These are phyloP conservation scores for Poecilia velifera DNA, from an alignment of 2,797 vertebrate species.

Conservation along the genomic window DNA sequence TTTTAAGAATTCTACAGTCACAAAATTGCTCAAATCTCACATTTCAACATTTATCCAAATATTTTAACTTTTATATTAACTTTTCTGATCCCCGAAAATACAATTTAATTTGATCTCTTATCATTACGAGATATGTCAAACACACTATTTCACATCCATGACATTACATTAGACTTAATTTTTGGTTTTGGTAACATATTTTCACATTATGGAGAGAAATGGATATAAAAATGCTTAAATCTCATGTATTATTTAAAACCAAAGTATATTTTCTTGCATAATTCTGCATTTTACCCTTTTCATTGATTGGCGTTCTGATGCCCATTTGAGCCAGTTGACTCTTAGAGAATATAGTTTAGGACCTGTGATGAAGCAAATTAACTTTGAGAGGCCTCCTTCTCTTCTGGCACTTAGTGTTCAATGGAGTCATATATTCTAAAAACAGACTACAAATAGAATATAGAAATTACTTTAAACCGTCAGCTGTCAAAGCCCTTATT, in stretches of 20 bases:
- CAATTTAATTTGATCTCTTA: not conserved
- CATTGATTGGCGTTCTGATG: not conserved
- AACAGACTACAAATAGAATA: not conserved
- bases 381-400: not conserved
- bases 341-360: not conserved
- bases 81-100: not conserved
- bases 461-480: not conserved
- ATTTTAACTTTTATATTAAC: not conserved
- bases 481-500: not conserved
- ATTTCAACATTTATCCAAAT: not conserved
- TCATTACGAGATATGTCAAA: not conserved
- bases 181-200: not conserved
- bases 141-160: not conserved
- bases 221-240: not conserved
- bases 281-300: not conserved
- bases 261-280: not conserved
- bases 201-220: not conserved
- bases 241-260: not conserved
- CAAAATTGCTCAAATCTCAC: not conserved
- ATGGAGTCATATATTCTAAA: not conserved
- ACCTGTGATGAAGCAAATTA: not conserved
- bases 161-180: not conserved
- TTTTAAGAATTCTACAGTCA: not conserved
- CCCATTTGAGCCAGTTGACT: not conserved
- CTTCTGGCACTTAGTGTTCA: not conserved